phyloP scores from a whole-genome alignment of 2,797 vertebrate genomes.

The Anas bernieri region DNA sequence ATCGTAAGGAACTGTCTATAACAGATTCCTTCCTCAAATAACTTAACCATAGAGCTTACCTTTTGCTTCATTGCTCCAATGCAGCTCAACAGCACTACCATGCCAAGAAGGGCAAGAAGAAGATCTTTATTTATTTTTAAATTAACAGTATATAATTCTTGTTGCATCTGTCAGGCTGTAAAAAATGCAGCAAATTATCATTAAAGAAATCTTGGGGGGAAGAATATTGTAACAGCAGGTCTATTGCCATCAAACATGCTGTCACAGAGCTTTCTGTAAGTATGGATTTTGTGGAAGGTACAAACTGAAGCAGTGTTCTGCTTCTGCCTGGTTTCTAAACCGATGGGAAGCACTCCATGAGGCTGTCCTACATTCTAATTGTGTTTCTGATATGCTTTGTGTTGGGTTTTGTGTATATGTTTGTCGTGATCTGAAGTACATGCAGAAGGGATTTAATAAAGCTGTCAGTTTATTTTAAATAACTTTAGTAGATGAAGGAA shows the following conservation, averaged over 20 bases:
- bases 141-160: neutral
- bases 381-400: neutral
- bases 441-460: neutral
- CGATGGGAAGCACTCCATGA: neutral
- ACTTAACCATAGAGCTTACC: neutral
- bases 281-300: neutral
- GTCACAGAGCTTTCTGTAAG: neutral
- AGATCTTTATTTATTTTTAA: neutral
- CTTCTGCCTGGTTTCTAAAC: neutral
- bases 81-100: neutral
- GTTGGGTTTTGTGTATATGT: neutral
- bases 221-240: neutral
- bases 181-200: neutral
- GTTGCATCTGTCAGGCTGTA: neutral
- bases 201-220: neutral
- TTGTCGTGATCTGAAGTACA: neutral
- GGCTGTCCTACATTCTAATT: neutral
- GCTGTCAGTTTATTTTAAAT: neutral
- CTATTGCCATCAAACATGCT: neutral
- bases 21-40: neutral
- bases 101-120: neutral
- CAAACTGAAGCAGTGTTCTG: neutral
- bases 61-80: neutral
- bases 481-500: neutral
- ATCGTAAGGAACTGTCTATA: neutral